Evolutionary conservation across 2,113 vertebrate genomes (phyloP), one percentile per base, ranked within the genome.

Genomic region (Mystacornis crossleyi): DNA sequence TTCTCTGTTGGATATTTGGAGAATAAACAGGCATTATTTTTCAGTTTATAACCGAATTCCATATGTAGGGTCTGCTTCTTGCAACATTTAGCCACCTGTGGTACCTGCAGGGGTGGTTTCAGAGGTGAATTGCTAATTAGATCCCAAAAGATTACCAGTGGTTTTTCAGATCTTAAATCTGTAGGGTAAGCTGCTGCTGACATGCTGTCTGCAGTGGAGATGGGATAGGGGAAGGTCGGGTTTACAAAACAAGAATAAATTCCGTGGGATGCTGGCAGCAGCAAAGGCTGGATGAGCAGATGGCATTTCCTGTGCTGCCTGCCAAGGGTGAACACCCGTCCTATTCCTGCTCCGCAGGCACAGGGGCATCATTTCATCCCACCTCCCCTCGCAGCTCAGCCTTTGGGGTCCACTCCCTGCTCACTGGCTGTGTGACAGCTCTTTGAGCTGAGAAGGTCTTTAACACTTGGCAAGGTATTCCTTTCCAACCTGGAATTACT

Each of bases 51-150:
- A 38, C 6, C 6, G 58, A 33, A 62, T 31, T 73, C 29, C 19
- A 2, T 4, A 2, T 2, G 7, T 14, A 40, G 14, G 1, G 2
- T 33, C 21, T 66, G 19, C 11, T n/a, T 3, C 24, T 18, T 31
- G 20, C 7, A 88, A 20, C 6, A 8, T 14, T 75, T 62, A 86
- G 5, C 33, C 18, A 33, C 79, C 58, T 25, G n/a, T 23, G 7
- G 5, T n/a, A 82, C 14, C n/a, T 42, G 25, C n/a, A 69, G 75
- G 61, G 24, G 17, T 66, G 3, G 23, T 47, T 69, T 51, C 36
- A 45, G 61, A 53, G 48, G 7, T n/a, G 12, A 55, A 18, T 14
- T 38, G 4, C 38, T 78, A 74, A 87, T 74, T 58, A 31, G 25
- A 28, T 61, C 28, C 31, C 33, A 36, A 28, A 57, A 61, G 24